A percentile compares a stretch with the other conserved stretches of the same genome.
phyloP scores from a whole-genome alignment of 2,797 vertebrate species.

The Ctenochaetus hawaiiensis region DNA sequence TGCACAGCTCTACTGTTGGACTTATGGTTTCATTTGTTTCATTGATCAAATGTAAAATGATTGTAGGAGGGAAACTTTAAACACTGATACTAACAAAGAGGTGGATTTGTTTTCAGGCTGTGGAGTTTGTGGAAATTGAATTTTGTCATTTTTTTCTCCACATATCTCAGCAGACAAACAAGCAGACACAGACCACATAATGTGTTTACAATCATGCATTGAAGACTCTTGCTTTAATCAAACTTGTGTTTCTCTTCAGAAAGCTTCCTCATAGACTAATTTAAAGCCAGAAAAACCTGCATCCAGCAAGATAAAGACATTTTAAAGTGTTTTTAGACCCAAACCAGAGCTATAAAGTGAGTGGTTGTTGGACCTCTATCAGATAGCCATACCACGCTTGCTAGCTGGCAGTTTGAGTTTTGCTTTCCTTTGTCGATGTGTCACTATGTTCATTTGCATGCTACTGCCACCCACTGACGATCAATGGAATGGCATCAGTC shows the following conservation, averaged over 20 bases:
- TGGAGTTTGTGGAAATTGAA: neutral
- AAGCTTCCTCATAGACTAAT: neutral
- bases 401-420: neutral
- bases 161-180: neutral
- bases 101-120: conserved; percentile 16
- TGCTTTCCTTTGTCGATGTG: neutral
- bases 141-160: neutral
- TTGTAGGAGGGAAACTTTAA: neutral
- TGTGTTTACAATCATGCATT: neutral
- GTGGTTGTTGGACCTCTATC: neutral
- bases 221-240: neutral
- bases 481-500: neutral
- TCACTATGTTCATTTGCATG: neutral
- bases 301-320: neutral
- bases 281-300: neutral
- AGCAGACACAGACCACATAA: neutral
- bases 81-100: neutral
- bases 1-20: conserved; percentile 7
- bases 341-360: no score
- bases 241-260: neutral
- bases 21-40: conserved; percentile 25
- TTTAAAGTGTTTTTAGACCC: no score
- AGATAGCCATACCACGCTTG: neutral
- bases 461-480: neutral
- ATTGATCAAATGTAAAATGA: conserved; percentile 17